Percentiles rank a stretch among this genome's conserved stretches.
phyloP scores from a whole-genome alignment of 2,113 vertebrate genomes.

The Leiothrix lutea region DNA sequence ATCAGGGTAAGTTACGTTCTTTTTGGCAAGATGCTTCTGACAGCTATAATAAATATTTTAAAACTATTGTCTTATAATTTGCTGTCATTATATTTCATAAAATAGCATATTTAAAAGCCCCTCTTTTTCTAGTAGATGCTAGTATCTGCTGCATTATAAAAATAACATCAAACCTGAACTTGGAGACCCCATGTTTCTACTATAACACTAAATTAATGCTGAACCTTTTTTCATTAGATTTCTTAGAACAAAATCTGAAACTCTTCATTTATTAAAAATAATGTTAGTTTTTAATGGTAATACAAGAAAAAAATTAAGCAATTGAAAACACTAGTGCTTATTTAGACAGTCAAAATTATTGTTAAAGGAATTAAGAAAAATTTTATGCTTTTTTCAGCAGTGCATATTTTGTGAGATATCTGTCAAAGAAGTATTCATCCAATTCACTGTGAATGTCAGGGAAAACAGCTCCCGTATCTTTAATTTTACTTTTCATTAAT shows the following conservation, averaged over 20 bases:
- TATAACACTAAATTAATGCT: not conserved
- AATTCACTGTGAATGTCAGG: not conserved
- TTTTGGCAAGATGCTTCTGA: not conserved
- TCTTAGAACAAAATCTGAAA: not conserved
- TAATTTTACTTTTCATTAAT: not conserved
- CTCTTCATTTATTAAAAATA: not conserved
- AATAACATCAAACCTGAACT: not conserved
- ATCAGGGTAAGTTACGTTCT: not conserved
- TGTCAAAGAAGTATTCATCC: not conserved
- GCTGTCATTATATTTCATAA: not conserved
- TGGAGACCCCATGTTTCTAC: not conserved
- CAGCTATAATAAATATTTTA: not conserved
- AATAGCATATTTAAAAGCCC: not conserved
- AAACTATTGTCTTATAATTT: not conserved
- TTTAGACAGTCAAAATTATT: not conserved
- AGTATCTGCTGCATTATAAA: not conserved
- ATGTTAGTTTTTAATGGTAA: not conserved
- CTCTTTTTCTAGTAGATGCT: not conserved
- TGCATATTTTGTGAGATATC: not conserved
- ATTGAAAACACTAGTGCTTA: not conserved
- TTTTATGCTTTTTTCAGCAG: not conserved
- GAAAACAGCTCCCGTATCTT: not conserved
- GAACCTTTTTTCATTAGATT: not conserved
- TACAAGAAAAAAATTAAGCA: not conserved
- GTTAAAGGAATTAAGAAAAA: not conserved